These are phyloP conservation scores for Acridotheres tristis DNA, from an alignment of 2,797 vertebrate species.

Conservation along the genomic window DNA sequence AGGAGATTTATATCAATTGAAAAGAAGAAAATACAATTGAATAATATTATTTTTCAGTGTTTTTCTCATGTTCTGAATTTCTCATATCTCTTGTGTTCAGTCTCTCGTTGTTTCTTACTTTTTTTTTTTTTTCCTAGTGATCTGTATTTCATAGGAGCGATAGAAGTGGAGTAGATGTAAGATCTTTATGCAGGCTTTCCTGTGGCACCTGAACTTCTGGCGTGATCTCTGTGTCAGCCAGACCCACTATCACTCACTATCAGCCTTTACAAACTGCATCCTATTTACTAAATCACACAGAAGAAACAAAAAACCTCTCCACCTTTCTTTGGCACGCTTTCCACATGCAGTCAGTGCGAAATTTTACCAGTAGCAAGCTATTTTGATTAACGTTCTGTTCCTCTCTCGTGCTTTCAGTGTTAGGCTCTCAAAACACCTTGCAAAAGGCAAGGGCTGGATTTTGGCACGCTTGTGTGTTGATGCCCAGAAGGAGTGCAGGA, in stretches of 20 bases:
- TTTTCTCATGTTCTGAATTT: slow-evolving; percentile 15
- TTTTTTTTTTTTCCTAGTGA: not conserved
- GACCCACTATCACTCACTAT: not conserved
- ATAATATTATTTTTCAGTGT: not conserved
- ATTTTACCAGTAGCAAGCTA: not conserved
- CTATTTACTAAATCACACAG: not conserved
- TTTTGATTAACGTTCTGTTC: not conserved
- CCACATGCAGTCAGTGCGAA: not conserved
- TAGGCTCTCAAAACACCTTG: not conserved
- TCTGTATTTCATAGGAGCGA: not conserved
- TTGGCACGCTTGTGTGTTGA: fast-evolving
- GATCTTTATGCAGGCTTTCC: not conserved
- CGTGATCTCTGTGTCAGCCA: not conserved
- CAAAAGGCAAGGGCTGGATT: not conserved
- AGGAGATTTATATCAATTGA: not conserved
- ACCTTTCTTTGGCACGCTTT: not conserved
- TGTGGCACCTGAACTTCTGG: not conserved
- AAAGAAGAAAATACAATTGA: slow-evolving; percentile 12
- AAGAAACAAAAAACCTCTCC: not conserved
- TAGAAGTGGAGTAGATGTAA: not conserved
- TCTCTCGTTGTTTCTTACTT: not conserved
- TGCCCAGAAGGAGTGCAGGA: not conserved
- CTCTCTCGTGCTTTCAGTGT: not conserved
- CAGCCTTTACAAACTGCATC: not conserved
- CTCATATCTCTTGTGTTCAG: not conserved